These are phyloP conservation scores for Scotopteryx bipunctaria DNA, from an alignment of 2,888 invertebrate genomes.

Conservation along the genomic window DNA sequence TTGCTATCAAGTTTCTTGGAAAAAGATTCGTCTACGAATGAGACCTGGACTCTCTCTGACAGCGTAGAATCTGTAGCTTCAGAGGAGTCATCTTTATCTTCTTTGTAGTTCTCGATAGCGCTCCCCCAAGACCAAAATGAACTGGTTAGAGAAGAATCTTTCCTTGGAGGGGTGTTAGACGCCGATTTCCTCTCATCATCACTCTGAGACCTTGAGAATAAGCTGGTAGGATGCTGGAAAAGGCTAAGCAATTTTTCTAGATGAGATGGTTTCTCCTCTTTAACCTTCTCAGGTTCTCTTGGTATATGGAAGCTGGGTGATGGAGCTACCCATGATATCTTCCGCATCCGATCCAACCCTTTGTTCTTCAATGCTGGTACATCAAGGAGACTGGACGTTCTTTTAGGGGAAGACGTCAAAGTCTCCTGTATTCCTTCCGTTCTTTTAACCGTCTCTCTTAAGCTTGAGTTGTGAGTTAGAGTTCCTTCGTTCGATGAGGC, in stretches of 20 bases:
- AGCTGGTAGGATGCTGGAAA: conserved; percentile 85
- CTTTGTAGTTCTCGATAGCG: conserved; percentile 56
- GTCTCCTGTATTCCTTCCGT: conserved; percentile 57
- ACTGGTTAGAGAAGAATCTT: conserved; percentile 70
- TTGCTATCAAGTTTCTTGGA: conserved; percentile 74
- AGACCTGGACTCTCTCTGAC: conserved; percentile 75
- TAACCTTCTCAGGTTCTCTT: conserved; percentile 54
- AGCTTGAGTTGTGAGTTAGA: conserved; percentile 72
- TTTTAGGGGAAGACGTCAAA: conserved; percentile 63
- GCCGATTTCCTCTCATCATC: conserved; percentile 73
- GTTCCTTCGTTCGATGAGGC: conserved; percentile 79
- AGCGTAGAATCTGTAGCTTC: conserved; percentile 75
- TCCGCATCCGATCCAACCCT: conserved; percentile 76
- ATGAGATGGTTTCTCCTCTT: conserved; percentile 80
- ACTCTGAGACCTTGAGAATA: conserved; percentile 79
- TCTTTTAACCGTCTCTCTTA: conserved; percentile 62
- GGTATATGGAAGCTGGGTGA: conserved; percentile 71
- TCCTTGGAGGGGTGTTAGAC: conserved; percentile 72
- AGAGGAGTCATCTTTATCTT: conserved; percentile 64
- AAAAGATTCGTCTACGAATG: conserved; percentile 75
- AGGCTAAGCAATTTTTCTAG: conserved; percentile 86
- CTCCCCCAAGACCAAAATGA: conserved; percentile 80
- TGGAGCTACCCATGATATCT: conserved; percentile 85
- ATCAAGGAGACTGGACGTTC: conserved; percentile 71
- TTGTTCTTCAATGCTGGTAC: conserved; percentile 73